Base-by-base conservation (phyloP, 2,113 vertebrate species). In the Montifringilla adamsi region DNA sequence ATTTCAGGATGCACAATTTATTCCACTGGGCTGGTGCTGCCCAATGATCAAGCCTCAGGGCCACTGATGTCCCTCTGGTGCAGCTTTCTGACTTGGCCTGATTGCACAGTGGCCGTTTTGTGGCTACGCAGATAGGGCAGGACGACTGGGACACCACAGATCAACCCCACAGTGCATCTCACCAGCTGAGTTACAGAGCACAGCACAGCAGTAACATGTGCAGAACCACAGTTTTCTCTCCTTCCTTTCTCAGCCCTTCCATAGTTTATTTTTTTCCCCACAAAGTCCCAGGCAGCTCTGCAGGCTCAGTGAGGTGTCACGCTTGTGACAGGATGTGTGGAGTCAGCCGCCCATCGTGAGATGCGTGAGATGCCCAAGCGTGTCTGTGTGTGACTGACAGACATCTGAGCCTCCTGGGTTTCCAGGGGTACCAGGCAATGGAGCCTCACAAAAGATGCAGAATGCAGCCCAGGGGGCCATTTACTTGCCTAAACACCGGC, bases 361-460 rank as follows among this genome's bases (percentile, higher is more conserved):
- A 39, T 17, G 44, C 0, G 0, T 11, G 50, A 74, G 64, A 73
- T 43, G 27, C 67, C 44, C 72, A 46, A 6, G 19, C 0, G 7
- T 28, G 39, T 39, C 76, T 14, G 1, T 1, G 12, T 12, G 53
- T 59, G 68, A 79, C 8, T 37, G 37, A 37, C 37, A 37, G 37
- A 37, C 37, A 37, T 28, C 56, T 89, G 69, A 89, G 56, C 23
- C 46, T 87, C 49, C 77, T 31, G 37, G 33, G 30, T 20, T 85
- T 44, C 30, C 46, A 78, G 17, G 43, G 50, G 35, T 46, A 23
- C 55, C 52, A 92, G 41, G 74, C 28, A 78, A 39, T 9, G 66
- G 26, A 92, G 52, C 16, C 50, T 52, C 49, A 22, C 35, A 47
- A 58, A 41, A 43, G 22, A 81, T 28, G 55, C 39, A 87, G 64